These are phyloP conservation scores for Drosophila robusta DNA, from an alignment of 2,888 invertebrate genomes.

Conservation along the genomic window DNA sequence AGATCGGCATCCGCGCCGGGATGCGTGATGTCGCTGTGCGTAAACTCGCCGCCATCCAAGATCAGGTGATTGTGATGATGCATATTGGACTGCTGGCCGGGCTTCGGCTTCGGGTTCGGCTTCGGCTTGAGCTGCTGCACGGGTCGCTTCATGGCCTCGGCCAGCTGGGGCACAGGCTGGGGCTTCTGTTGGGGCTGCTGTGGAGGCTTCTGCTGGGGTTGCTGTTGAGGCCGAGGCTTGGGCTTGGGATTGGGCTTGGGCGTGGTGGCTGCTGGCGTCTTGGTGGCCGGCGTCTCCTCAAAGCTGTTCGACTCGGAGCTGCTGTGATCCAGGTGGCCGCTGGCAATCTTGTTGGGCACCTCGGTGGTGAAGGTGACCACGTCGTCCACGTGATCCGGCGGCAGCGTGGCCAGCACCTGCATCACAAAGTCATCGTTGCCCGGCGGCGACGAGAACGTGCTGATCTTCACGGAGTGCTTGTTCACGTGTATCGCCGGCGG, in stretches of 20 bases:
- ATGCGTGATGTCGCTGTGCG: constrained; percentile 87
- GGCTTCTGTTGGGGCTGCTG: constrained; percentile 24
- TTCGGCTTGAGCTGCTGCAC: constrained; percentile 47
- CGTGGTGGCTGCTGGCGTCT: constrained; percentile 34
- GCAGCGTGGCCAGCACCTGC: constrained; percentile 79
- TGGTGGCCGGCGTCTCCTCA: constrained; percentile 68
- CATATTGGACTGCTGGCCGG: constrained; percentile 39
- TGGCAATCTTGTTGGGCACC: constrained; percentile 82
- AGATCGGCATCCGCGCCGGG: constrained; percentile 88
- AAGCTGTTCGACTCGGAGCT: constrained; percentile 82
- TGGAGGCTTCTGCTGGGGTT: constrained; percentile 23
- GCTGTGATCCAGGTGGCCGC: constrained; percentile 66
- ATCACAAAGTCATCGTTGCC: constrained; percentile 82
- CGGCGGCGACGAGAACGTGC: constrained; percentile 79
- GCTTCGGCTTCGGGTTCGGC: constrained; percentile 48
- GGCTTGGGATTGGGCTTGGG: constrained; percentile 42
- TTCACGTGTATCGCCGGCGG: constrained; percentile 76
- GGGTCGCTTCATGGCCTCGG: constrained; percentile 60
- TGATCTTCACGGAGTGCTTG: constrained; percentile 81
- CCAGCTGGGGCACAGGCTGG: constrained; percentile 52
- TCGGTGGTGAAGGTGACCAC: constrained; percentile 79
- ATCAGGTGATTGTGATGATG: constrained; percentile 77
- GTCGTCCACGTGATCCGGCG: constrained; percentile 62
- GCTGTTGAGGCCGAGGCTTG: constrained; percentile 9
- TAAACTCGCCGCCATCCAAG: constrained; percentile 85